These are phyloP conservation scores for Pteromalus puparum DNA, from an alignment of 1,140 invertebrate genomes.

Conservation along the genomic window DNA sequence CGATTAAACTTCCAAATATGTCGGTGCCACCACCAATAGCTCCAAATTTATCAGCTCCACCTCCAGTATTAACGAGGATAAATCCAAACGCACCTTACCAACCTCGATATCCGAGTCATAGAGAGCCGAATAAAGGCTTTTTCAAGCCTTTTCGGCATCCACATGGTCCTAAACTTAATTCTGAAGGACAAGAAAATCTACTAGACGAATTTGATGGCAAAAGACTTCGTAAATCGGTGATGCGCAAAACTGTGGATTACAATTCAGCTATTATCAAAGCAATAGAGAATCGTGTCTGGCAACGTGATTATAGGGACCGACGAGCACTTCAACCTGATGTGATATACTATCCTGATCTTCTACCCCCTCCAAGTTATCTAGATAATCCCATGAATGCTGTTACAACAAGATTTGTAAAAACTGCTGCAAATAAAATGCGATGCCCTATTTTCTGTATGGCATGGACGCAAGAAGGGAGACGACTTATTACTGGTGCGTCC, in stretches of 20 bases:
- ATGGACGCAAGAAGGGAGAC: constrained; percentile 98
- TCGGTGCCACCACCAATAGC: constrained; percentile 71
- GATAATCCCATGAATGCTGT: constrained; percentile 98
- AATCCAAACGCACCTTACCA: constrained; percentile 69
- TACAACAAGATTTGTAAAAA: constrained; percentile 97
- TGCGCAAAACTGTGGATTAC: constrained; percentile 98
- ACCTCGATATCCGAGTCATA: constrained; percentile 69
- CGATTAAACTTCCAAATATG: constrained; percentile 73
- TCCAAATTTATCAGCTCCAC: constrained; percentile 72
- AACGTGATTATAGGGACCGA: constrained; percentile 91
- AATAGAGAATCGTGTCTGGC: constrained; percentile 91
- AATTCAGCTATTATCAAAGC: constrained; percentile 96
- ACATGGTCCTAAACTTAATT: constrained; percentile 72
- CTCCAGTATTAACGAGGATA: constrained; percentile 71
- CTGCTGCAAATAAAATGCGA: constrained; percentile 99
- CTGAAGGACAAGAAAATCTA: constrained; percentile 67
- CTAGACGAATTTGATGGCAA: constrained; percentile 96
- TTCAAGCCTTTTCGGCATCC: constrained; percentile 75
- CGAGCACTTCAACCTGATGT: constrained; percentile 93
- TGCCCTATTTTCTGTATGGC: constrained; percentile 99
- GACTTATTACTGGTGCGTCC: constrained; percentile 98
- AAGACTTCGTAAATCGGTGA: constrained; percentile 94
- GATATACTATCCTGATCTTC: constrained; percentile 90
- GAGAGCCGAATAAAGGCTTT: constrained; percentile 69
- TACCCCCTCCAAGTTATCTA: constrained; percentile 91